Evolutionary conservation across 2,113 vertebrate species (phyloP).

Genomic region (Coregonus clupeaformis): DNA sequence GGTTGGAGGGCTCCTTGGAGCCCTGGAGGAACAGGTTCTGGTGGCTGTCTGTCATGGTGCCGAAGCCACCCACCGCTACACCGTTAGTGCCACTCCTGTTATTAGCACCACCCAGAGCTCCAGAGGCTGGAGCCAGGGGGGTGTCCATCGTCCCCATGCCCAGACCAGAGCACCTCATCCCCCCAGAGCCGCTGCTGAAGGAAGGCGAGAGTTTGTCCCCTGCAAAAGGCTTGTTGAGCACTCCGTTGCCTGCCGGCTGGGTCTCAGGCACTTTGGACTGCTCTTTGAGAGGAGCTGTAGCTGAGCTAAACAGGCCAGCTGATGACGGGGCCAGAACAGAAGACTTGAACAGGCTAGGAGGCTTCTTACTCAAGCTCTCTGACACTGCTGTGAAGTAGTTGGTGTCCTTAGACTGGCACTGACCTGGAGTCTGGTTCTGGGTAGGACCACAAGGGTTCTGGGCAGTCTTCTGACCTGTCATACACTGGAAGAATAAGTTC

Average conservation of each 20-base stretch:
- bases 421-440: slow-evolving; percentile 64
- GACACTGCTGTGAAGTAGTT: slow-evolving; percentile 91
- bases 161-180: slow-evolving; percentile 46
- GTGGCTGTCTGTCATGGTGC: slow-evolving; percentile 78
- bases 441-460: slow-evolving; percentile 76
- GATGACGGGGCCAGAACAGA: slow-evolving; percentile 37
- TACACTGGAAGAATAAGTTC: slow-evolving; percentile 98
- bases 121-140: slow-evolving; percentile 45
- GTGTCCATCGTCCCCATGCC: slow-evolving; percentile 38
- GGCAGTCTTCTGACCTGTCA: slow-evolving; percentile 63
- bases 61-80: slow-evolving; percentile 52
- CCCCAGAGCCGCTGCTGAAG: slow-evolving; percentile 67
- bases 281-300: slow-evolving; percentile 68
- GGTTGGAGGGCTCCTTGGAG: slow-evolving; percentile 90
- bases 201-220: slow-evolving; percentile 83
- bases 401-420: slow-evolving; percentile 67
- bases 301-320: slow-evolving; percentile 47
- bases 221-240: slow-evolving; percentile 78
- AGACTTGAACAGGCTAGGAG: slow-evolving; percentile 75
- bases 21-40: slow-evolving; percentile 95
- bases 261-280: slow-evolving; percentile 80
- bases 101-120: slow-evolving; percentile 35
- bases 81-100: slow-evolving; percentile 56
- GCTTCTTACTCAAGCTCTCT: slow-evolving; percentile 85
- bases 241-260: slow-evolving; percentile 80